Evolutionary conservation across 2,888 invertebrate species (phyloP).

Genomic region (Hypsopygia costalis): DNA sequence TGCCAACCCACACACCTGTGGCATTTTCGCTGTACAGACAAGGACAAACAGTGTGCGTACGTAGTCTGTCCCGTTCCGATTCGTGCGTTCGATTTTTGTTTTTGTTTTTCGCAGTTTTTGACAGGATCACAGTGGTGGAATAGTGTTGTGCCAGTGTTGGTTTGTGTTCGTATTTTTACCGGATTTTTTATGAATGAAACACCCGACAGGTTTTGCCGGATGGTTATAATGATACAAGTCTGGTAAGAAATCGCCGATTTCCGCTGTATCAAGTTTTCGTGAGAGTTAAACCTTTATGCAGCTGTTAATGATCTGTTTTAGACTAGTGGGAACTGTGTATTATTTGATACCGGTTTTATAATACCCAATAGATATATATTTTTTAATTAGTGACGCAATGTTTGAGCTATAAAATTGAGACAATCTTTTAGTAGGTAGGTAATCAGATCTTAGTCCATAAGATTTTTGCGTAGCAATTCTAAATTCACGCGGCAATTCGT

Average conservation of each 20-base stretch:
- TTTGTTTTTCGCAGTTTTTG: constrained; percentile 33
- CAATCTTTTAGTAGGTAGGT: no score
- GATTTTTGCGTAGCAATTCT: not conserved
- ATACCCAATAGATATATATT: constrained; percentile 8
- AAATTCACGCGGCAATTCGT: not conserved
- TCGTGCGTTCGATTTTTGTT: constrained; percentile 33
- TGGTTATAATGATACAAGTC: constrained; percentile 44
- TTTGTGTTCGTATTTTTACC: constrained; percentile 25
- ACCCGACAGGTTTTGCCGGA: constrained; percentile 41
- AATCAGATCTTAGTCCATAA: no score
- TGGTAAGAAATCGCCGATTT: constrained; percentile 39
- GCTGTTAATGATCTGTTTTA: constrained; percentile 30
- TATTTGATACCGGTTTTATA: constrained; percentile 12
- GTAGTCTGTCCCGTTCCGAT: constrained; percentile 21
- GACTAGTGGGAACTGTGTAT: constrained; percentile 26
- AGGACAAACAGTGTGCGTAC: constrained; percentile 25
- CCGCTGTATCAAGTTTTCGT: constrained; percentile 47
- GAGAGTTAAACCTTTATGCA: constrained; percentile 34
- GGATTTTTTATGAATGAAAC: constrained; percentile 48
- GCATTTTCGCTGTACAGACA: constrained; percentile 29
- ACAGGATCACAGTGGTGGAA: constrained; percentile 51
- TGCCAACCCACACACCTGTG: constrained; percentile 48
- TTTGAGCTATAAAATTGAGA: not conserved
- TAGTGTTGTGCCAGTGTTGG: constrained; percentile 38
- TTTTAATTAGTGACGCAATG: not conserved